Percentiles rank a stretch among this genome's conserved stretches.
Evolutionary conservation across 2,797 vertebrate species (phyloP).

Genomic region (Ctenopoma kingsleyae): DNA sequence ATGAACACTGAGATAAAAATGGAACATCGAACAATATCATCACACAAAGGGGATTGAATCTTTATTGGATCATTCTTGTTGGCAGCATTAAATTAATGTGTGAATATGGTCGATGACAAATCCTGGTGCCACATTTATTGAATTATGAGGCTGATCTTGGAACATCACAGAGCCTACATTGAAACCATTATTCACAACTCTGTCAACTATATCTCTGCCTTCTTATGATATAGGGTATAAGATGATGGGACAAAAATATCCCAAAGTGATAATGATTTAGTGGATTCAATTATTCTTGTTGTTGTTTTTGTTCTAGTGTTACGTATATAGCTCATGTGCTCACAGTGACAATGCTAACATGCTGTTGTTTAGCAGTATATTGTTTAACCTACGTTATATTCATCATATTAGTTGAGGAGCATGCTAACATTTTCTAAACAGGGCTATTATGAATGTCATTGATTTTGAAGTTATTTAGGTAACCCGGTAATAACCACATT

Average conservation of each 20-base stretch:
- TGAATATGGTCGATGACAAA: slow-evolving; percentile 66
- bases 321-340: not conserved
- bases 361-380: not conserved
- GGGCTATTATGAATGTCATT: no score
- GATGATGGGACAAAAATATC: slow-evolving; percentile 41
- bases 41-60: slow-evolving; percentile 58
- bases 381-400: no score
- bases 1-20: slow-evolving; percentile 49
- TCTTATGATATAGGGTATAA: slow-evolving; percentile 9
- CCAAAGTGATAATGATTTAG: slow-evolving; percentile 17
- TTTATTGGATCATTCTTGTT: slow-evolving; percentile 51
- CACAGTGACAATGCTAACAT: not conserved
- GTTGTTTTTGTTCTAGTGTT: slow-evolving; percentile 1
- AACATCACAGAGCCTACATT: slow-evolving; percentile 38
- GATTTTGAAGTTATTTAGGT: no score
- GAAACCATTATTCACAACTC: slow-evolving; percentile 56
- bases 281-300: slow-evolving; percentile 14
- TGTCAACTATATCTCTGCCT: slow-evolving; percentile 19
- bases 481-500: no score
- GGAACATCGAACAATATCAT: slow-evolving; percentile 54
- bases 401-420: not conserved
- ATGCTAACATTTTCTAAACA: no score
- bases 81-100: slow-evolving; percentile 52
- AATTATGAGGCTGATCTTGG: slow-evolving; percentile 56
- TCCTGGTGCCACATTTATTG: slow-evolving; percentile 66